phyloP scores from a whole-genome alignment of 2,113 vertebrate species.

The Platysternon megacephalum region DNA sequence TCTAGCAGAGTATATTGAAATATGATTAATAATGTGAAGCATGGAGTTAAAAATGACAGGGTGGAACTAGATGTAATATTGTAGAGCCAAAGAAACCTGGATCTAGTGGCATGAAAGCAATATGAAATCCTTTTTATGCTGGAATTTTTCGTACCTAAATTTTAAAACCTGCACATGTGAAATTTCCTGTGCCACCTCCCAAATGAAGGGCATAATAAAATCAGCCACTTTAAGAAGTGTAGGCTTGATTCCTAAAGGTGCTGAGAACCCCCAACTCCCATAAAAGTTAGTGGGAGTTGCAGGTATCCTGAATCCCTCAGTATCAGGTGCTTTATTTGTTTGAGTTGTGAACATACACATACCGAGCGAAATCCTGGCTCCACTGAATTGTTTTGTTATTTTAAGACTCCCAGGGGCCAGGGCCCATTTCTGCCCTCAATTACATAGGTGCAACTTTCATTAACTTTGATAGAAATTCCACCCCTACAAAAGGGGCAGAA shows the following conservation, averaged over 20 bases:
- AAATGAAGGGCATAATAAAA: background rate
- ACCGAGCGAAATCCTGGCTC: background rate
- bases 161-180: background rate
- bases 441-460: background rate
- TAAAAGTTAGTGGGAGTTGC: background rate
- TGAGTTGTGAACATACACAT: background rate
- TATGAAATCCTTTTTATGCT: background rate
- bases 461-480: background rate
- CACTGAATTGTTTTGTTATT: background rate
- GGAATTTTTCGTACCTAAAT: background rate
- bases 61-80: background rate
- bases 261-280: background rate
- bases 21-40: background rate
- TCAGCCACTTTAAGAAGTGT: background rate
- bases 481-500: background rate
- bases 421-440: background rate
- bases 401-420: accelerated
- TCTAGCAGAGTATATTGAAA: slow-evolving; percentile 35
- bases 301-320: background rate
- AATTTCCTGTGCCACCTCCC: background rate
- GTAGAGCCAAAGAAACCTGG: background rate
- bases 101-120: background rate
- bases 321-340: background rate
- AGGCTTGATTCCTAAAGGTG: background rate
- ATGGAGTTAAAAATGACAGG: slow-evolving; percentile 4